These are phyloP conservation scores for Lepus oiostolus DNA, from an alignment of 2,797 vertebrate genomes.

Conservation along the genomic window DNA sequence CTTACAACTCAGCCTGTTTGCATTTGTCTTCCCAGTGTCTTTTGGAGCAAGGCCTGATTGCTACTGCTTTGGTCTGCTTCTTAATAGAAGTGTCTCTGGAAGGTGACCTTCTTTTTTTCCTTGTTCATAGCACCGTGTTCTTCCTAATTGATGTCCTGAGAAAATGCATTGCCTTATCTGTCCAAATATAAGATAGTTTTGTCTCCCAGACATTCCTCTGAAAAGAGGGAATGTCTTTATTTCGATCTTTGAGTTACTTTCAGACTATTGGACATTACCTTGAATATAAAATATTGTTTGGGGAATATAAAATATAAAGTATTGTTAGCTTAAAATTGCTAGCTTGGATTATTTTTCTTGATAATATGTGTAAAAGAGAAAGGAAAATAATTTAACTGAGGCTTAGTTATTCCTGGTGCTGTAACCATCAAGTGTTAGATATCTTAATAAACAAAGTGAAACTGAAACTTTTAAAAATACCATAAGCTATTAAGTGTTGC, in stretches of 20 bases:
- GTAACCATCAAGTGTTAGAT: background rate
- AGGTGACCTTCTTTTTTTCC: constrained; percentile 7
- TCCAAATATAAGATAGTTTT: constrained; percentile 15
- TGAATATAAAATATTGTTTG: constrained; percentile 48
- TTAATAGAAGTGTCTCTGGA: constrained; percentile 5
- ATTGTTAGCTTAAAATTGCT: constrained; percentile 12
- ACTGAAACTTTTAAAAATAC: background rate
- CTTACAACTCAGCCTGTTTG: background rate
- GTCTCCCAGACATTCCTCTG: background rate
- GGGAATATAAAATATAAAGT: background rate
- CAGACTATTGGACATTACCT: background rate
- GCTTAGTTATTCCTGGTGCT: background rate
- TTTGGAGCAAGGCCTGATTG: background rate
- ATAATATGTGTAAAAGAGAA: background rate
- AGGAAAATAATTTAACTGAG: constrained; percentile 22
- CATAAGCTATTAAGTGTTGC: background rate
- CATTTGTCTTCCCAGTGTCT: background rate
- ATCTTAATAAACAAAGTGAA: constrained; percentile 44
- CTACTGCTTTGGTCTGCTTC: background rate
- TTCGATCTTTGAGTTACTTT: background rate
- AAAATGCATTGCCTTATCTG: background rate
- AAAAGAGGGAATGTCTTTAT: constrained; percentile 24
- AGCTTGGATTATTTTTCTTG: constrained; percentile 23
- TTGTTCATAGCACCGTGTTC: background rate
- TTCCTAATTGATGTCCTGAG: background rate